Evolutionary conservation across 2,888 invertebrate genomes (phyloP).

Genomic region (Tenthredo mesomela): DNA sequence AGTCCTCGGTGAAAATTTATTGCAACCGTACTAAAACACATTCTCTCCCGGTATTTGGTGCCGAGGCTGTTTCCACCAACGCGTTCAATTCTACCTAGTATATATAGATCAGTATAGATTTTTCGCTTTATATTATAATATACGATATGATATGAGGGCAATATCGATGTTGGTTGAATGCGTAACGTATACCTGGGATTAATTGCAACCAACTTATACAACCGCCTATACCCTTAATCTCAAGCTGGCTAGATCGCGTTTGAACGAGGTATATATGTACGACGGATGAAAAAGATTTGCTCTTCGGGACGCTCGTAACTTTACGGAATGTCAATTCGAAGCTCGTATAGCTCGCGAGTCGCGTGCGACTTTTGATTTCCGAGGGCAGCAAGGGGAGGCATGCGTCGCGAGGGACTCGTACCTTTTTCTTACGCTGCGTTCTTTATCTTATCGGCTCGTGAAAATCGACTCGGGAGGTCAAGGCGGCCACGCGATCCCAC

Average conservation of each 20-base stretch:
- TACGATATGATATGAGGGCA: background rate
- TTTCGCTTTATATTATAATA: background rate
- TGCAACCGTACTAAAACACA: slow-evolving; percentile 61
- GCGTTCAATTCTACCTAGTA: background rate
- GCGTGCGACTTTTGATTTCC: slow-evolving; percentile 50
- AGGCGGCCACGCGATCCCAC: slow-evolving; percentile 67
- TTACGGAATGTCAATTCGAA: slow-evolving; percentile 40
- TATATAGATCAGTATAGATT: background rate
- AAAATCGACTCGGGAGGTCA: slow-evolving; percentile 68
- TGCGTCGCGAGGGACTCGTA: slow-evolving; percentile 38
- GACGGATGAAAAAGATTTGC: slow-evolving; percentile 34
- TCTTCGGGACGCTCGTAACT: slow-evolving; percentile 36
- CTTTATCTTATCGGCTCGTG: slow-evolving; percentile 64
- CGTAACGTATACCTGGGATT: background rate
- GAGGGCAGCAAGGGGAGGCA: slow-evolving; percentile 37
- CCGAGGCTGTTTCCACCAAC: slow-evolving; percentile 23
- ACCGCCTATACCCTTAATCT: background rate
- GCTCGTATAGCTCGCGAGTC: slow-evolving; percentile 26
- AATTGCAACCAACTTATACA: background rate
- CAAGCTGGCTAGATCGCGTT: background rate
- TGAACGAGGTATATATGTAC: background rate
- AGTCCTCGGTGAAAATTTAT: slow-evolving; percentile 75
- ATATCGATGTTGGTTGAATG: background rate
- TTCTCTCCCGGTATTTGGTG: slow-evolving; percentile 35
- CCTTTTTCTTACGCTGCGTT: slow-evolving; percentile 58